These are phyloP conservation scores for Tethea ocularis DNA, from an alignment of 2,888 invertebrate genomes.

Conservation along the genomic window DNA sequence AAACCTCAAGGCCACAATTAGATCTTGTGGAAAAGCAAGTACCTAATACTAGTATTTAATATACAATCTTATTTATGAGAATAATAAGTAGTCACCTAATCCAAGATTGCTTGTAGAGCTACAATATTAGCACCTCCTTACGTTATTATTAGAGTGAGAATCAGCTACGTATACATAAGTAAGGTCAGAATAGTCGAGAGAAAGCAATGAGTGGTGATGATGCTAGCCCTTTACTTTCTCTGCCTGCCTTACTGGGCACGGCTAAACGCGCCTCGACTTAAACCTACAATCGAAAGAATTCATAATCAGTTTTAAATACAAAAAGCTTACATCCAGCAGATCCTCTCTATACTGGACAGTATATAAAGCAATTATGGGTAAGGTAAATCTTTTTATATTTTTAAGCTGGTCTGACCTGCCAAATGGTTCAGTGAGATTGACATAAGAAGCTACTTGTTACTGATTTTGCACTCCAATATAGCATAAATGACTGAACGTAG, in stretches of 20 bases:
- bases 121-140: background rate
- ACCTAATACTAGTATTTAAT: too few species aligned
- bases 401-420: too few species aligned
- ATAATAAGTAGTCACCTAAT: too few species aligned
- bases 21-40: background rate
- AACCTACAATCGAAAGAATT: conserved; percentile 26
- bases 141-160: background rate
- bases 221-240: conserved; percentile 76
- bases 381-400: too few species aligned
- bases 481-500: background rate
- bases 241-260: conserved; percentile 33
- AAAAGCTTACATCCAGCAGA: too few species aligned
- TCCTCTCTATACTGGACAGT: too few species aligned
- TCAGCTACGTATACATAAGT: background rate
- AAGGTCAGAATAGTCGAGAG: conserved; percentile 65
- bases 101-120: too few species aligned
- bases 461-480: background rate
- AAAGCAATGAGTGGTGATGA: conserved; percentile 55
- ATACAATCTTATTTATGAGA: too few species aligned
- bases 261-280: conserved; percentile 23
- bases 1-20: background rate
- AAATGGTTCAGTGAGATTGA: too few species aligned
- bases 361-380: too few species aligned
- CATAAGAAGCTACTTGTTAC: too few species aligned
- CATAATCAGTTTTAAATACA: too few species aligned